Evolutionary conservation across 2,888 invertebrate genomes (phyloP), one percentile per base, ranked within the genome.

Genomic region (Oligia strigilis): DNA sequence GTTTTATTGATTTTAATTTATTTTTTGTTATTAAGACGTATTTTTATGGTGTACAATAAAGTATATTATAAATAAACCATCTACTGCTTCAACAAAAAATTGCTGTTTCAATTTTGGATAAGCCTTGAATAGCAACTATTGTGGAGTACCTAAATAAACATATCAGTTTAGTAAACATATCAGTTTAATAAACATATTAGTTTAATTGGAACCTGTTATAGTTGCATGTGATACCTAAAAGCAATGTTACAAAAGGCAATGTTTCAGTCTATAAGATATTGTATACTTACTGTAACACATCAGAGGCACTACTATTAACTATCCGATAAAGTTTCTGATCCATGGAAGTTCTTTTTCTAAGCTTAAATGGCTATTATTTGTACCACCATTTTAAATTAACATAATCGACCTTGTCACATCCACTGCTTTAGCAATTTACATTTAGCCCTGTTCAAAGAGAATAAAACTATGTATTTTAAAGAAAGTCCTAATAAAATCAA

Each of bases 211-310:
- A 40, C 23, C 40, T n/a, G 14, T 5, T 17, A 40, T 2, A 17
- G n/a, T 6, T 64, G n/a, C 2, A 19, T 40, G n/a, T 58, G 58
- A 17, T n/a, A 40, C 11, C 23, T 71, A 71, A 1, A 29, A 29
- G 29, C 29, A 29, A 29, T 29, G 29, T 1, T 52, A 71, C 14
- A 60, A 40, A 72, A 62, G 1, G n/a, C 17, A n/a, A 72, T 60
- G n/a, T 23, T 36, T 6, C 9, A 17, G 1, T 40, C 2, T 17
- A 6, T 19, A 36, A 5, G 19, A 19, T 19, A 65, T 17, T 67
- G 1, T 19, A 17, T 36, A 79, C 80, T 80, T 72, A 80, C 80
- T 67, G 62, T 14, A 14, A 80, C 80, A 80, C 80, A 80, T 80
- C 14, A 58, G 78, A 58, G 36, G 62, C 36, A 43, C 52, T 62